phyloP scores from a whole-genome alignment of 2,888 invertebrate genomes.

The Priapulus caudatus region DNA sequence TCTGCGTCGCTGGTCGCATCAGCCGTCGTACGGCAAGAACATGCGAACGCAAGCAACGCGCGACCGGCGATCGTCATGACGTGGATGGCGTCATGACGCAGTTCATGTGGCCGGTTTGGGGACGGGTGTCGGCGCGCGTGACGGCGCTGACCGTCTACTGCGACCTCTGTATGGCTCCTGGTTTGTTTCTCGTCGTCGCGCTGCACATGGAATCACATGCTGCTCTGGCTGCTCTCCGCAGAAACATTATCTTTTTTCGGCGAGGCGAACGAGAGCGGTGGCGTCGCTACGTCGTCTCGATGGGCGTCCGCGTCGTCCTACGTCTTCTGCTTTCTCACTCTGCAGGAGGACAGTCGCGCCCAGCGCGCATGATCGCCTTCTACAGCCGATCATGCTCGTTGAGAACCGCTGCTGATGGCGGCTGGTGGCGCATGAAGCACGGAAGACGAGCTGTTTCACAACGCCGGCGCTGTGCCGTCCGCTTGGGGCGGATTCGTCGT shows the following conservation, averaged over 20 bases:
- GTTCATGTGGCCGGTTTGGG: constrained; percentile 65
- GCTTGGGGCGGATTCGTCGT: constrained; percentile 28
- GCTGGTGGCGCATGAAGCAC: constrained; percentile 58
- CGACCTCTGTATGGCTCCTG: constrained; percentile 59
- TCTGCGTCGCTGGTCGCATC: constrained; percentile 80
- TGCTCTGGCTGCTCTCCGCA: constrained; percentile 76
- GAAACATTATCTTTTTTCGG: constrained; percentile 68
- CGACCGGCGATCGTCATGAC: constrained; percentile 69
- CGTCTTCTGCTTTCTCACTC: constrained; percentile 72
- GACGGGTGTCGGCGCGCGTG: constrained; percentile 62
- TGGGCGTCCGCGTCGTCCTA: constrained; percentile 64
- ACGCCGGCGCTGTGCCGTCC: no score
- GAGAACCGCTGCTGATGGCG: constrained; percentile 70
- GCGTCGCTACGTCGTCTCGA: constrained; percentile 55
- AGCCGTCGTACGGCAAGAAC: constrained; percentile 80
- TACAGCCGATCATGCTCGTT: constrained; percentile 75
- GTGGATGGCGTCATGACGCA: constrained; percentile 67
- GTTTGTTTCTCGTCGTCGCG: constrained; percentile 65
- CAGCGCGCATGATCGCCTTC: constrained; percentile 66
- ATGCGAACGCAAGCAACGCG: constrained; percentile 63
- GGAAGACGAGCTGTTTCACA: constrained; percentile 42
- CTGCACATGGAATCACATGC: constrained; percentile 82
- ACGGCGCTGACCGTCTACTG: constrained; percentile 73
- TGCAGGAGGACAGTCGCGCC: constrained; percentile 64
- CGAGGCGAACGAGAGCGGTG: constrained; percentile 57